Conservation (phyloP, 2,888 invertebrate genomes). For the Spilosoma lubricipeda region DNA sequence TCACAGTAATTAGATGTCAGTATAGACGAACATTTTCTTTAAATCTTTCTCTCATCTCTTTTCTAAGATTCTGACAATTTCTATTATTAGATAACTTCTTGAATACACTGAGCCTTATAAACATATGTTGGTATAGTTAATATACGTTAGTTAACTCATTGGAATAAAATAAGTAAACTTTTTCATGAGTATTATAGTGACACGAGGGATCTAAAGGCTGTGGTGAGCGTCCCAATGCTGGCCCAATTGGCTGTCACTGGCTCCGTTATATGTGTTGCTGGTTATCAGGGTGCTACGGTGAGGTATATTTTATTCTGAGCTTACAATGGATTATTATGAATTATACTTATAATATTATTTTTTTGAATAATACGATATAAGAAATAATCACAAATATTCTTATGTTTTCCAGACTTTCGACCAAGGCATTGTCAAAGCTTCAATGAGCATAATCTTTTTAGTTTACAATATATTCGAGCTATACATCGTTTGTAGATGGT, state of each 20-base stretch:
- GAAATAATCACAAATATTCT: neutral
- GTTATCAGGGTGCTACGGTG: conserved; percentile 75
- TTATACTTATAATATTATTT: no score
- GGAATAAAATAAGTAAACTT: neutral
- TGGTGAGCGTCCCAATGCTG: conserved; percentile 74
- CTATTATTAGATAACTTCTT: neutral
- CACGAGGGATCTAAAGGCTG: conserved; percentile 63
- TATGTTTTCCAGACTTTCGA: conserved; percentile 7
- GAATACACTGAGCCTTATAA: neutral
- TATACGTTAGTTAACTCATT: neutral
- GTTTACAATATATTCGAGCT: conserved; percentile 74
- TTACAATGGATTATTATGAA: no score
- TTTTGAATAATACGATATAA: no score
- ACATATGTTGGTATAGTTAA: neutral
- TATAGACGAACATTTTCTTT: neutral
- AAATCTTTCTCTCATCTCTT: neutral
- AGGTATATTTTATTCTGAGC: conserved; percentile 40
- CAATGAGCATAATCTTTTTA: conserved; percentile 73
- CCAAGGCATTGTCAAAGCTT: conserved; percentile 44
- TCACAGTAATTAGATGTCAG: neutral
- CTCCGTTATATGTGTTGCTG: conserved; percentile 74
- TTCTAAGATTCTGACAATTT: neutral
- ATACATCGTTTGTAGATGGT: conserved; percentile 76
- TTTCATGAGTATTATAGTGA: conserved; percentile 53
- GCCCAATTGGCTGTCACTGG: conserved; percentile 73